Base-by-base conservation (phyloP, 2,113 vertebrate genomes). In the Nematolebias whitei region DNA sequence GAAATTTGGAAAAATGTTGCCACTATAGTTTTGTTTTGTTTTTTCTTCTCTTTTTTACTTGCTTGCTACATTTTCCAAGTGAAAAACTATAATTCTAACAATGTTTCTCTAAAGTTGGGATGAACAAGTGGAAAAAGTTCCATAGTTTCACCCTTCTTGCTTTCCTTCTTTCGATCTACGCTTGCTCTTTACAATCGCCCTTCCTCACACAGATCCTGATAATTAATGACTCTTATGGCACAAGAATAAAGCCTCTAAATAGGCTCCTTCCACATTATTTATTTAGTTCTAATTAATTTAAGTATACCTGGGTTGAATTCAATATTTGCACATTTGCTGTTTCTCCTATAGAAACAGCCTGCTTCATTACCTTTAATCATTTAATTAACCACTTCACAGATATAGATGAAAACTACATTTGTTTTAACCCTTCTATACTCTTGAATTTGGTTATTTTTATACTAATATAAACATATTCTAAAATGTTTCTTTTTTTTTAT, bases 261-360 rank as follows among this genome's bases (percentile, higher is more conserved):
- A 86, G 86, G 78, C 73, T 88, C 60, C 68, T 78, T 82, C 64
- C 79, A 55, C 88, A 92, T 92, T 91, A 92, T 91, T 93, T 92
- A 93, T 93, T 92, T 91, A 92, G 70, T 76, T 85, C 76, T 91
- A 91, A 90, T 91, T 92, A 91, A 92, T 84, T 91, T 78, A 90
- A 91, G 84, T 85, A 87, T 85, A 91, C 88, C 82, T 92, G 84
- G 80, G 87, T 81, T 90, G 89, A 90, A 90, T 91, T 89, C 82
- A 91, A 76, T 68, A 75, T 78, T 68, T 43, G 62, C 68, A 61
- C 51, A 35, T 77, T 73, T 82, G 51, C 68, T 23, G 52, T 49
- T 52, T 55, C 52, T 55, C 60, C 52, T 64, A n/a, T 48, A 60
- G 44, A 67, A 70, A 47, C 57, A 71, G 60, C 23, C 29, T 41